Evolutionary conservation across 2,888 invertebrate genomes (phyloP), one percentile per base, ranked within the genome.

Genomic region (Sminthurides aquaticus): DNA sequence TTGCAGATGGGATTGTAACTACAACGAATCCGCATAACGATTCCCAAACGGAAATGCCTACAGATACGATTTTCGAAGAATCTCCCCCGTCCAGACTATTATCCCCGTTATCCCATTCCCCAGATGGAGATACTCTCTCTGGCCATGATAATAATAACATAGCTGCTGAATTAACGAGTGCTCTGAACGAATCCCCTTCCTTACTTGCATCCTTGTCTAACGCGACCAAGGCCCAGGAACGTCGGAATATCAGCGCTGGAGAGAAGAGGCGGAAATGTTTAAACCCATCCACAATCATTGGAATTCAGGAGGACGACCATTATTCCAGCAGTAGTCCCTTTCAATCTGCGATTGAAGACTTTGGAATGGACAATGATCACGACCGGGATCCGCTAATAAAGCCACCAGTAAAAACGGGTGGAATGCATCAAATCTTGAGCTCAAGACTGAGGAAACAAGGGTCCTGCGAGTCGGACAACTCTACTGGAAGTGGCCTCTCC

Each of bases 251-350:
- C 29, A 48, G 64, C 15, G 54, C 24, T 25, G 43, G 56, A 20
- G n/a, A 1, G 8, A 52, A 20, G 1, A 15, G 54, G 8, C 28
- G 56, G 20, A 60, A 60, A 25, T 54, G 59, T 5, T 27, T 56
- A n/a, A 64, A 60, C 27, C 48, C 64, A 3, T 57, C 52, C 52
- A 59, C 59, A n/a, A 43, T 64, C 1, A 54, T 64, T 20, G 56
- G 60, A 2, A 60, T 69, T 28, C 64, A 63, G 27, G 69, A 69
- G 56, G 71, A 73, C n/a, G 69, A 73, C 18, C 69, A 69, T 27
- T 66, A 65, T 11, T 70, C 73, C 3, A 69, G 70, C 25, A 72
- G 71, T 57, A 74, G 73, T 60, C 73, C 73, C 8, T 74, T 74
- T 54, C 74, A 74, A 18, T 74, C 74, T 0, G 72, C 74, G 8